phyloP scores from a whole-genome alignment of 2,888 invertebrate species.

The Eupithecia abbreviata region DNA sequence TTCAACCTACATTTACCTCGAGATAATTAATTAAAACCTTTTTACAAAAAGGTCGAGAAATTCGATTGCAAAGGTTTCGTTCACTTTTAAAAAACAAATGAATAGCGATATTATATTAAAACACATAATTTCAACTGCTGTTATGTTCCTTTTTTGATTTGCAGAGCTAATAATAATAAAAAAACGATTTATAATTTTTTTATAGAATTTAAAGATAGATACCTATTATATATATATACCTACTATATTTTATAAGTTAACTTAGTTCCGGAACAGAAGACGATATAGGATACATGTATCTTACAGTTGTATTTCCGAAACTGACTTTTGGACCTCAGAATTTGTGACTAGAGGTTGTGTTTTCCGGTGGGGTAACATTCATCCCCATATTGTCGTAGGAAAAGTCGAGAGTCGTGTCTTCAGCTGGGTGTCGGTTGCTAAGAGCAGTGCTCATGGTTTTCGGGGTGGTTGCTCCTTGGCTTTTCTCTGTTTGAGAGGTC shows the following conservation, averaged over 20 bases:
- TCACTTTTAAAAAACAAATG: not conserved
- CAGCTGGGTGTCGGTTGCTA: slow-evolving; percentile 89
- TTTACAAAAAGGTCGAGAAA: not conserved
- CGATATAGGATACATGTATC: slow-evolving; percentile 42
- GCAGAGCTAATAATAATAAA: not conserved
- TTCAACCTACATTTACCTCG: slow-evolving; percentile 1
- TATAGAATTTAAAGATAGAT: not conserved
- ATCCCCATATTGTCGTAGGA: slow-evolving; percentile 91
- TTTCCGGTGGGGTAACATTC: slow-evolving; percentile 86
- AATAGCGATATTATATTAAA: not conserved
- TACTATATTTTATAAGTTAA: not conserved
- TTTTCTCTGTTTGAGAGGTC: slow-evolving; percentile 77
- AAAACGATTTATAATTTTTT: not conserved
- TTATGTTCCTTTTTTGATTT: not conserved
- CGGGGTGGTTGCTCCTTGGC: slow-evolving; percentile 84
- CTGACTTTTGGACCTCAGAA: slow-evolving; percentile 64
- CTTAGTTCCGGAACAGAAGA: not conserved
- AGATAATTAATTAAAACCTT: not conserved
- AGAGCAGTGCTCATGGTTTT: slow-evolving; percentile 88
- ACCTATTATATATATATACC: no score
- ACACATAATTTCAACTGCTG: not conserved
- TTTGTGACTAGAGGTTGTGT: slow-evolving; percentile 66
- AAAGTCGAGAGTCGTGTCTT: slow-evolving; percentile 90
- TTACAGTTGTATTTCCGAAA: slow-evolving; percentile 54
- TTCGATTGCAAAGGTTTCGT: not conserved